phyloP scores from a whole-genome alignment of 1,140 invertebrate species.

The Nephila pilipes region DNA sequence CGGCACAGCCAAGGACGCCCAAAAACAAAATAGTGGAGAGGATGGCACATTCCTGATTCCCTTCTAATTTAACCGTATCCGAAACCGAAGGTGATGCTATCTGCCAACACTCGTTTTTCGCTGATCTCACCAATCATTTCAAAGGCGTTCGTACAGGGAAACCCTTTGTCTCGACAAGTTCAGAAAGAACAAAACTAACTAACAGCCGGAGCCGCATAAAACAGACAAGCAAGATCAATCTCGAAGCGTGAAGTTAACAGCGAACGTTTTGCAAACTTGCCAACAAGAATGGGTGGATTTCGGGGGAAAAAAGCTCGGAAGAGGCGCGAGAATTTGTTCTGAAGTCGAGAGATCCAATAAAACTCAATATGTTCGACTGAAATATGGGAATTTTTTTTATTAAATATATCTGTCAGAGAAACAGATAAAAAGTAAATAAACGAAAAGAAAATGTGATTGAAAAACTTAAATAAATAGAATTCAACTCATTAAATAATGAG shows the following conservation, averaged over 20 bases:
- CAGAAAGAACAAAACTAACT: not conserved
- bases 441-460: too few species aligned
- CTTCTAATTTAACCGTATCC: slow-evolving; percentile 11
- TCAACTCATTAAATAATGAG: too few species aligned
- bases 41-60: not conserved
- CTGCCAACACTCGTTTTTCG: slow-evolving; percentile 10
- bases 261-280: not conserved
- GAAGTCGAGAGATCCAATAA: not conserved
- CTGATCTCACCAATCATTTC: slow-evolving; percentile 12
- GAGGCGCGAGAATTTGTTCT: not conserved
- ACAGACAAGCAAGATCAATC: not conserved
- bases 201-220: not conserved
- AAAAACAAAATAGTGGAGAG: not conserved
- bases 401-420: too few species aligned
- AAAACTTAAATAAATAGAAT: too few species aligned
- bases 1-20: not conserved
- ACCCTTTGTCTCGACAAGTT: not conserved
- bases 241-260: slow-evolving; percentile 1
- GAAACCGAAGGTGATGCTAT: not conserved
- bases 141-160: not conserved
- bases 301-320: not conserved
- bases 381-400: too few species aligned
- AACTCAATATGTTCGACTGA: not conserved
- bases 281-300: not conserved
- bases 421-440: too few species aligned